These are phyloP conservation scores for Muricea muricata DNA, from an alignment of 92 coral and sea anemone genomes.

Conservation along the genomic window DNA sequence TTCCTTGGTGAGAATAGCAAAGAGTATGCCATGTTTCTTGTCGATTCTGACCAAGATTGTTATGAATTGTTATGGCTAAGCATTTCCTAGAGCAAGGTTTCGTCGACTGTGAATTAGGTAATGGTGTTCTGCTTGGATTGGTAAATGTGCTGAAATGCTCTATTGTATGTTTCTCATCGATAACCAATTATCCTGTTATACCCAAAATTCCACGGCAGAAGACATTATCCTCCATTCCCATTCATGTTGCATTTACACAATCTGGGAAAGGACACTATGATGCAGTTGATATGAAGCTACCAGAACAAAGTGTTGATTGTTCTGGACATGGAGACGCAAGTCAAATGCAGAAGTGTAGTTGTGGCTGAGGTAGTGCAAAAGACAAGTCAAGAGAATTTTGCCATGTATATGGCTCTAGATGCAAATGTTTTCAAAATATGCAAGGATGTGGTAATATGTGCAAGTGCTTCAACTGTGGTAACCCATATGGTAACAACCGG, in stretches of 20 bases:
- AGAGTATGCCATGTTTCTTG: conserved; percentile 5
- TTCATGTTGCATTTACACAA: conserved; percentile 29
- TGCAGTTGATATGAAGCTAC: conserved; percentile 18
- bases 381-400: conserved; percentile 57
- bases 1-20: neutral
- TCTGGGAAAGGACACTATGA: conserved; percentile 63
- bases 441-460: conserved; percentile 50
- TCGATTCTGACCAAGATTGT: conserved; percentile 1
- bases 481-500: conserved; percentile 58
- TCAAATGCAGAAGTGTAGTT: conserved; percentile 3
- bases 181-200: conserved; percentile 63
- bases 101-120: conserved; percentile 65
- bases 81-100: conserved; percentile 48
- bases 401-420: conserved; percentile 54
- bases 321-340: conserved; percentile 3
- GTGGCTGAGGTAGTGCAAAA: conserved; percentile 52
- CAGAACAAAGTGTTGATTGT: neutral
- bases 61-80: conserved; percentile 51
- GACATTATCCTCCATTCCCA: conserved; percentile 18
- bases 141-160: conserved; percentile 46
- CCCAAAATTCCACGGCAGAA: conserved; percentile 40
- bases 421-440: conserved; percentile 59
- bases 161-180: conserved; percentile 36
- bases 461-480: conserved; percentile 61
- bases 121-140: conserved; percentile 46